Conservation (phyloP, 2,797 vertebrate genomes). For the Gadopsis marmoratus region DNA sequence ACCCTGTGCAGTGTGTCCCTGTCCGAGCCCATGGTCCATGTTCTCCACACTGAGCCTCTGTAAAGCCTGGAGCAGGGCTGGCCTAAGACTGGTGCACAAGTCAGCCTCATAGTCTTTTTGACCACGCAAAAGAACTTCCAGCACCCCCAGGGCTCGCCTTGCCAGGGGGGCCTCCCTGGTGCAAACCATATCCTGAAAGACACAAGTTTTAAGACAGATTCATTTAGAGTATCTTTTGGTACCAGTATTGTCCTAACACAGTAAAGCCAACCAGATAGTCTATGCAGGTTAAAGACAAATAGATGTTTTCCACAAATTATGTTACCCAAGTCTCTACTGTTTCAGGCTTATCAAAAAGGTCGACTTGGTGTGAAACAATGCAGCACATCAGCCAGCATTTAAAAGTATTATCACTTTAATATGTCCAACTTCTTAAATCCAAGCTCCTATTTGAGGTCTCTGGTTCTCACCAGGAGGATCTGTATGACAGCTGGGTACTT, state of each 20-base stretch:
- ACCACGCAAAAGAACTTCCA: conserved; percentile 83
- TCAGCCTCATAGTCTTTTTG: conserved; percentile 76
- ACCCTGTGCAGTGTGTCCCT: conserved; percentile 56
- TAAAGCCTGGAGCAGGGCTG: conserved; percentile 88
- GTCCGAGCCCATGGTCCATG: conserved; percentile 33
- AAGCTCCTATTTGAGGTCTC: conserved; percentile 2
- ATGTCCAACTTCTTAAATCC: not conserved
- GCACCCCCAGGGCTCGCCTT: conserved; percentile 80
- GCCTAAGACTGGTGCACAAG: conserved; percentile 84
- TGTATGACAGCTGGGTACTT: conserved; percentile 85
- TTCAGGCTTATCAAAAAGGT: not conserved
- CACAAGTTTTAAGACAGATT: not conserved
- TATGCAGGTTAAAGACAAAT: conserved; percentile 5
- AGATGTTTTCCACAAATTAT: not conserved
- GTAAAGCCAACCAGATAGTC: not conserved
- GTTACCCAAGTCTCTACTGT: not conserved
- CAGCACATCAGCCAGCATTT: not conserved
- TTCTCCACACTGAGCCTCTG: conserved; percentile 81
- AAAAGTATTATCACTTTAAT: not conserved
- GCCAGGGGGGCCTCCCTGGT: conserved; percentile 82
- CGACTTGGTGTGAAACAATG: not conserved
- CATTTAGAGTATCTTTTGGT: conserved; percentile 9
- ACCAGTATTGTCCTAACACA: not conserved
- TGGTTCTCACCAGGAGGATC: conserved; percentile 89
- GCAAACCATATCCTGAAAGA: conserved; percentile 87